These are phyloP conservation scores for Palloptera scutellata DNA, from an alignment of 2,888 invertebrate species.

Conservation along the genomic window DNA sequence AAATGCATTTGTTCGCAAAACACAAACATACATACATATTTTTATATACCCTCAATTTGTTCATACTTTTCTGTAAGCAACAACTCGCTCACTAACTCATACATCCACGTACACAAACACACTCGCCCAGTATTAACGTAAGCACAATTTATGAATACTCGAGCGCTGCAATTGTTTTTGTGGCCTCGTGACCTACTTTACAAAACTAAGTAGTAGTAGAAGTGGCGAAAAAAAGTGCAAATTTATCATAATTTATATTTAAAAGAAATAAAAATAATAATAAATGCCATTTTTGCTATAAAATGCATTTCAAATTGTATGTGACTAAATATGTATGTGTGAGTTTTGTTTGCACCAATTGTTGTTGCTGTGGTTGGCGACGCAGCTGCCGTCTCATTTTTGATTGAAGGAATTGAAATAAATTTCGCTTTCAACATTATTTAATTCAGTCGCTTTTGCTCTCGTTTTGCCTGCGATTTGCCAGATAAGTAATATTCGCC, in stretches of 20 bases:
- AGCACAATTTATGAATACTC: conserved; percentile 27
- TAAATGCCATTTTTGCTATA: neutral
- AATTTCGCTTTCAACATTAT: conserved; percentile 7
- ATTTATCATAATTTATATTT: conserved; percentile 20
- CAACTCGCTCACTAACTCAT: neutral
- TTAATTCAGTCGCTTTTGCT: neutral
- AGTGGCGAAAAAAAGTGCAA: conserved; percentile 10
- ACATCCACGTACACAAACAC: conserved; percentile 1
- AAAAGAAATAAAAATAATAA: conserved; percentile 6
- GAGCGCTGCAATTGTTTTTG: conserved; percentile 52
- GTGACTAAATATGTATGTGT: too few relatives aligned
- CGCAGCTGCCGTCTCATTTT: too few relatives aligned
- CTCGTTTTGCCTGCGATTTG: too few relatives aligned
- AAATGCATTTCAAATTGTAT: too few relatives aligned
- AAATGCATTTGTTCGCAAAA: neutral
- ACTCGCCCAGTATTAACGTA: conserved; percentile 11
- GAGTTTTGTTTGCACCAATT: too few relatives aligned
- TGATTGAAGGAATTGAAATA: neutral
- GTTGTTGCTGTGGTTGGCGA: too few relatives aligned
- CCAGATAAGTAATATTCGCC: too few relatives aligned
- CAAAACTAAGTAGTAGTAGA: neutral
- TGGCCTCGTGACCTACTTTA: conserved; percentile 58
- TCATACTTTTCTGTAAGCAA: neutral
- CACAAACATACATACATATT: conserved; percentile 12
- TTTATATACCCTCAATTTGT: conserved; percentile 1